Base-by-base conservation (phyloP, 2,888 invertebrate species). In the Trachelus tabidus region DNA sequence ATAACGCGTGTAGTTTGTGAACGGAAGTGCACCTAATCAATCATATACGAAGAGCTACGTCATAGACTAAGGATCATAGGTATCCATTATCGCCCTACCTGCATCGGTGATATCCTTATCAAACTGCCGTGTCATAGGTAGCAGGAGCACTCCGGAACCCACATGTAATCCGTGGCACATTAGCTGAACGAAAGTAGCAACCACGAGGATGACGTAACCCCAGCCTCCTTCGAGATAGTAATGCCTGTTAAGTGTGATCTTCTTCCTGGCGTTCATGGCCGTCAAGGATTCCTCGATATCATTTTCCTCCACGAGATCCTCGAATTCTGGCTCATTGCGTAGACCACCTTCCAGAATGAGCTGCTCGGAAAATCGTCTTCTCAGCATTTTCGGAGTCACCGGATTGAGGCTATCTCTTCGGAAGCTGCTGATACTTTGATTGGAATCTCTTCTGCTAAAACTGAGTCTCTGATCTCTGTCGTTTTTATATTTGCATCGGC, bases 201-300 rank as follows among this genome's bases (percentile, higher is more conserved):
- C 95, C 35, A 93, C 92, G 11, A 96, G 94, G 77, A 97, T 94
- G 79, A 96, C 94, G 95, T 96, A 97, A 34, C 97, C 97, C 96
- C 97, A 97, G 1, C 96, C 96, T 11, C 96, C 96, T 92, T 97
- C 97, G 34, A 96, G 96, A 92, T 96, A 97, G 92, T 97, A 96
- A 90, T 97, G 96, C 77, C 90, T 87, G 77, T 84, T 88, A 3
- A 89, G 83, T 15, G 88, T 89, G 75, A 89, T 82, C 77, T 83
- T 90, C 77, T 87, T 89, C 30, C 89, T 83, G 34, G 89, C 89
- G 80, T 89, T 89, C 73, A 83, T 83, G 35, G 82, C 85, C 37
- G 86, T 87, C 75, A 89, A 80, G 12, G 89, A 89, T 73, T 89
- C 90, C 76, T 88, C 87, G 23, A 73, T 34, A 30, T 88, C 83